phyloP scores from a whole-genome alignment of 2,113 vertebrate genomes.

The Anas platyrhynchos region DNA sequence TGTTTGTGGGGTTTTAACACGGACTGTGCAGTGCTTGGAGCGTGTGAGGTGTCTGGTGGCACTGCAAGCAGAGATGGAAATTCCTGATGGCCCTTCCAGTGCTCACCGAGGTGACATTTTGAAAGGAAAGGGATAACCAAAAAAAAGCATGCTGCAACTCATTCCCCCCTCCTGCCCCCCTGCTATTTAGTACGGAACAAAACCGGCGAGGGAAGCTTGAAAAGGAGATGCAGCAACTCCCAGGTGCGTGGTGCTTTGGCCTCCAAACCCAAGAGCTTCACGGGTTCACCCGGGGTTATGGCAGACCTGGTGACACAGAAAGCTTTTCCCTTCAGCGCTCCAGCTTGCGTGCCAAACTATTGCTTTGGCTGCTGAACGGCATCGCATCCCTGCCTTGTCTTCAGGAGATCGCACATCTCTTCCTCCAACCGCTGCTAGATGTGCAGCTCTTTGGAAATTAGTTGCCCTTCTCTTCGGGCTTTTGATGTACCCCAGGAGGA shows the following conservation, averaged over 20 bases:
- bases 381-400: background rate
- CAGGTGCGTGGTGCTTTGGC: background rate
- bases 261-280: background rate
- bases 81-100: rapidly evolving
- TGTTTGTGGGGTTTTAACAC: rapidly evolving
- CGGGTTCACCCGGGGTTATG: background rate
- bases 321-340: background rate
- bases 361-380: background rate
- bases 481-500: background rate
- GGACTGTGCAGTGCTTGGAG: background rate
- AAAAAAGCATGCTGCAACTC: background rate
- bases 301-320: background rate
- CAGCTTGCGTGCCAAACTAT: background rate
- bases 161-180: too few relatives aligned
- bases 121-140: background rate
- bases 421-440: background rate
- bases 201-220: background rate
- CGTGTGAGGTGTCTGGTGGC: rapidly evolving
- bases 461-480: background rate
- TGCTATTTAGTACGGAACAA: background rate
- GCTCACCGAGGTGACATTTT: background rate
- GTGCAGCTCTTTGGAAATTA: background rate
- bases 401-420: rapidly evolving
- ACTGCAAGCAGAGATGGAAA: background rate
- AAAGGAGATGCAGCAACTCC: background rate